phyloP scores from a whole-genome alignment of 2,113 vertebrate species.

The Tiliqua scincoides region DNA sequence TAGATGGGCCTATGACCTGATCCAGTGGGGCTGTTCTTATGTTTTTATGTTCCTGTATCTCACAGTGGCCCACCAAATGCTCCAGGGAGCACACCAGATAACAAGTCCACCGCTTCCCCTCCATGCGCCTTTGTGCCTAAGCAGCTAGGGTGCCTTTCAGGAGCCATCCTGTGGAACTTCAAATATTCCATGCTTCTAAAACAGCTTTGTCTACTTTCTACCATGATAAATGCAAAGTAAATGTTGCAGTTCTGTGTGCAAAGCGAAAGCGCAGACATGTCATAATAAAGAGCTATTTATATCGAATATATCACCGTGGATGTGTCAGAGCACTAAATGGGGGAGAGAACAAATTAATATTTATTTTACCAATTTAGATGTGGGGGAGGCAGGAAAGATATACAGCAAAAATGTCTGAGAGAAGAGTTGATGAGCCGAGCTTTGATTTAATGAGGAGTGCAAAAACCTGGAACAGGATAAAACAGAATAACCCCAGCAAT shows the following conservation, averaged over 20 bases:
- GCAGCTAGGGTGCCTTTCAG: background rate
- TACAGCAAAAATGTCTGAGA: background rate
- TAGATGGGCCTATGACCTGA: no score
- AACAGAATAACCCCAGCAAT: background rate
- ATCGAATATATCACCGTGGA: background rate
- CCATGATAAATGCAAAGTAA: background rate
- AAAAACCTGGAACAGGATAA: background rate
- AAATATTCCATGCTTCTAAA: background rate
- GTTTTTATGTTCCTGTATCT: no score
- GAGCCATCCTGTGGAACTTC: background rate
- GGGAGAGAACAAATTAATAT: slow-evolving; percentile 21
- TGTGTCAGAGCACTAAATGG: slow-evolving; percentile 18
- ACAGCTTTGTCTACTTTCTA: background rate
- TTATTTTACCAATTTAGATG: slow-evolving; percentile 6
- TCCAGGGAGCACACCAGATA: no score
- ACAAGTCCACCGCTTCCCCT: background rate
- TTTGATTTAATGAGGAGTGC: background rate
- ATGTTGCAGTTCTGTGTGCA: background rate
- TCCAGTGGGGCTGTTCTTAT: no score
- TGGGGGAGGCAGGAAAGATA: background rate
- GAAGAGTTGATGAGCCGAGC: background rate
- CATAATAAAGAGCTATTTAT: slow-evolving; percentile 28
- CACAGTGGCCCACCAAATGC: no score
- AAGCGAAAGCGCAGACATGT: background rate
- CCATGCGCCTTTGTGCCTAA: background rate